Percentiles rank a stretch among this genome's conserved stretches.
These are phyloP conservation scores for Conger conger DNA, from an alignment of 2,113 vertebrate genomes.

Conservation along the genomic window DNA sequence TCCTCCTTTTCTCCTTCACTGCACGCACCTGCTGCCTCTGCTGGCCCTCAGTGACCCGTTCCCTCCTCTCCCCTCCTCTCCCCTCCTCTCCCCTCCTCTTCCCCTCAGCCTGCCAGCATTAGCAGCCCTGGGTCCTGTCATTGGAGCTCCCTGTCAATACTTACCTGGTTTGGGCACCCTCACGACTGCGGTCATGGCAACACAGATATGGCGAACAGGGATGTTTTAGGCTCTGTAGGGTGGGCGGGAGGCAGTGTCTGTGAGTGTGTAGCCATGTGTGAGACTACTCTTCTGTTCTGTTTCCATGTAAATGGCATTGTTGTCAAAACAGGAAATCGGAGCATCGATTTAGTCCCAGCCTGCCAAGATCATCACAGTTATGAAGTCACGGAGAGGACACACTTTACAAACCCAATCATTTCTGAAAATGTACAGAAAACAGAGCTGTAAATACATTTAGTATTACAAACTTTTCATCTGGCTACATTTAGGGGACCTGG, in stretches of 20 bases:
- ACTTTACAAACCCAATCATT: too few species aligned
- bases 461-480: background rate
- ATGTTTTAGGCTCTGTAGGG: constrained; percentile 24
- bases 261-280: background rate
- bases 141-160: constrained; percentile 76
- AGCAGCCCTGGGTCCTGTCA: constrained; percentile 69
- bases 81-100: constrained; percentile 46
- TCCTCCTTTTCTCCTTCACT: constrained; percentile 22
- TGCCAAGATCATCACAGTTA: background rate
- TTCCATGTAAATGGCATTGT: background rate
- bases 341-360: background rate
- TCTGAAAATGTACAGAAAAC: too few species aligned
- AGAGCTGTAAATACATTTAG: too few species aligned
- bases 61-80: constrained; percentile 25
- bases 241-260: constrained; percentile 39
- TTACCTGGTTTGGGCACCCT: constrained; percentile 75
- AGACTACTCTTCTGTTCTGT: background rate
- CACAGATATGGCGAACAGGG: background rate
- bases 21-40: constrained; percentile 58
- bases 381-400: too few species aligned
- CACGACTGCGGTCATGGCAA: constrained; percentile 57
- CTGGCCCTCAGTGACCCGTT: constrained; percentile 72
- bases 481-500: background rate
- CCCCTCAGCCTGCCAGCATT: constrained; percentile 49
- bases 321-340: background rate